Base-by-base conservation (phyloP, 2,888 invertebrate species). In the Rhamnusium bicolor region DNA sequence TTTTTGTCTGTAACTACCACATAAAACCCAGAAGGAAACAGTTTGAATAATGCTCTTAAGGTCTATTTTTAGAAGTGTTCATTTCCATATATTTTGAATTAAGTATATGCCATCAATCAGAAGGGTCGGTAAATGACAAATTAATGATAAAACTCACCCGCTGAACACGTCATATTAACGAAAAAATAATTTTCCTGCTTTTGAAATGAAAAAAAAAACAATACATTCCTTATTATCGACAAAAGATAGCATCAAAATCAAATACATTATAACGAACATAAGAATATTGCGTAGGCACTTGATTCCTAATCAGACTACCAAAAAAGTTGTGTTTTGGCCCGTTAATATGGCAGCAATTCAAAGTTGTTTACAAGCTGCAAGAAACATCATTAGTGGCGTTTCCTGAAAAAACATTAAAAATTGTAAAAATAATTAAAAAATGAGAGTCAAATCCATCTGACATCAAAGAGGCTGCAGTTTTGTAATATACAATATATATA, bases 21-120 rank as follows among this genome's bases (percentile, higher is more conserved):
- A 24, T 24, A 27, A 54, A 21, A 51, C 51, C 16, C 16, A 14
- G 24, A n/a, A 40, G 14, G 29, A 53, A 65, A 18, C 16, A 54
- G 40, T 18, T 63, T 63, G 63, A 53, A 32, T 53, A 65, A 65
- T 40, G 65, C 65, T 32, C 21, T 32, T 32, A 16, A 32, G 29
- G 12, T 65, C 53, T 65, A 65, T 65, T 65, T 65, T 65, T 53
- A 54, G 53, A n/a, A 16, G 14, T 6, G 14, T 14, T 19, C 5
- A 29, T 53, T 40, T 40, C 61, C 27, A 40, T 40, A 21, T n/a
- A 18, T 19, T 46, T 40, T 14, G 61, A 60, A 60, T 60, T 19
- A 19, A 1, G 14, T 54, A 54, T 54, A n/a, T 7, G 5, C 65
- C 53, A 65, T 65, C 53, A 53, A 32, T 65, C 65, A 65, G 53